Conservation (phyloP, 2,888 invertebrate species). For the Rhingia rostrata region DNA sequence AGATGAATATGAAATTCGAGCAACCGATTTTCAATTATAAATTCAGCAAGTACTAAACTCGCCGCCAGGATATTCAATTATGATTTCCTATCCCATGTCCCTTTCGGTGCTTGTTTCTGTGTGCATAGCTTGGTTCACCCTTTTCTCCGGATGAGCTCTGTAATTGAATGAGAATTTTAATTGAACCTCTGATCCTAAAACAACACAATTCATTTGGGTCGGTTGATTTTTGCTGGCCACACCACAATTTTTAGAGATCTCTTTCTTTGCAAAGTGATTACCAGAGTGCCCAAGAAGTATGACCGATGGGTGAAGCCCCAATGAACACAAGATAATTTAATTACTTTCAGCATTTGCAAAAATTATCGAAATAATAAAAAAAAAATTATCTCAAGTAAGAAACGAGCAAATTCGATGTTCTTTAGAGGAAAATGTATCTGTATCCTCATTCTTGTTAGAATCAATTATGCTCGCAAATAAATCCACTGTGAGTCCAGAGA, state of each 20-base stretch:
- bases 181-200: conserved; percentile 71
- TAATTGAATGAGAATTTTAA: conserved; percentile 71
- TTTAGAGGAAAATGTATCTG: too few relatives aligned
- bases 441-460: not conserved
- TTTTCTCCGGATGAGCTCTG: conserved; percentile 58
- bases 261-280: not conserved
- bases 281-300: not conserved
- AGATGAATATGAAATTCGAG: conserved; percentile 54
- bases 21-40: conserved; percentile 69
- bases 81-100: conserved; percentile 39
- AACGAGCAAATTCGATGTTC: not conserved
- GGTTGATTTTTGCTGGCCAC: conserved; percentile 30
- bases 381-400: not conserved
- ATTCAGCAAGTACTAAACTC: conserved; percentile 57
- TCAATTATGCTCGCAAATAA: conserved; percentile 48
- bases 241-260: conserved; percentile 3
- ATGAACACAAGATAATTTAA: conserved; percentile 28
- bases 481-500: conserved; percentile 47
- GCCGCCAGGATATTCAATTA: conserved; percentile 70
- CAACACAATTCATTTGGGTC: conserved; percentile 68
- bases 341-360: conserved; percentile 52
- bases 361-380: conserved; percentile 38
- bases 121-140: conserved; percentile 52
- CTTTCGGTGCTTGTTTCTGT: conserved; percentile 41
- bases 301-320: conserved; percentile 27